A percentile compares a stretch with the other conserved stretches of the same genome.
Evolutionary conservation across 2,113 vertebrate species (phyloP).

Genomic region (Lanius collurio): DNA sequence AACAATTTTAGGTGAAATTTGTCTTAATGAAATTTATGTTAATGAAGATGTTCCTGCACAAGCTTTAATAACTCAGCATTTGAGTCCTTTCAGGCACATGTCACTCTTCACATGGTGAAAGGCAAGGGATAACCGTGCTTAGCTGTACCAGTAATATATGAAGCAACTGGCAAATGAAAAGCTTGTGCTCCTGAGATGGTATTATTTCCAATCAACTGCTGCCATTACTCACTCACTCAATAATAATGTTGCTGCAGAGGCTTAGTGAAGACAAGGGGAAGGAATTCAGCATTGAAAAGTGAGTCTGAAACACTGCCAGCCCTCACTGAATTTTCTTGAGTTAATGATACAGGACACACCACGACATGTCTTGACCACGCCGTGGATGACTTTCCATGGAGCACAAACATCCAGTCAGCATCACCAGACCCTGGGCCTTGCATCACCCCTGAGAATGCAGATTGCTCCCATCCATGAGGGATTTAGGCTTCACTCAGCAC

Average conservation of each 20-base stretch:
- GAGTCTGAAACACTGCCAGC: background rate
- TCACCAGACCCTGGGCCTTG: background rate
- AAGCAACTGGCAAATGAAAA: background rate
- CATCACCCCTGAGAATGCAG: background rate
- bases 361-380: background rate
- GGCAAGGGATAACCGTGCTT: background rate
- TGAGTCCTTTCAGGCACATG: background rate
- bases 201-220: background rate
- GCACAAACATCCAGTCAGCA: background rate
- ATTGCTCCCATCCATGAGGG: background rate
- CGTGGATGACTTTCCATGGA: background rate
- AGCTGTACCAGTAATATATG: background rate
- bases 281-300: background rate
- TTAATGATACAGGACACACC: background rate
- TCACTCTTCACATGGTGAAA: background rate
- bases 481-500: background rate
- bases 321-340: background rate
- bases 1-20: background rate
- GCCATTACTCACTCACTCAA: background rate
- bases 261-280: constrained; percentile 1
- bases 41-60: background rate
- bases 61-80: background rate
- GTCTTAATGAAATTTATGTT: background rate
- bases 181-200: background rate
- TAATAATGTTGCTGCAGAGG: background rate